These are phyloP conservation scores for Lepus europaeus DNA, from an alignment of 2,113 vertebrate species.

Conservation along the genomic window DNA sequence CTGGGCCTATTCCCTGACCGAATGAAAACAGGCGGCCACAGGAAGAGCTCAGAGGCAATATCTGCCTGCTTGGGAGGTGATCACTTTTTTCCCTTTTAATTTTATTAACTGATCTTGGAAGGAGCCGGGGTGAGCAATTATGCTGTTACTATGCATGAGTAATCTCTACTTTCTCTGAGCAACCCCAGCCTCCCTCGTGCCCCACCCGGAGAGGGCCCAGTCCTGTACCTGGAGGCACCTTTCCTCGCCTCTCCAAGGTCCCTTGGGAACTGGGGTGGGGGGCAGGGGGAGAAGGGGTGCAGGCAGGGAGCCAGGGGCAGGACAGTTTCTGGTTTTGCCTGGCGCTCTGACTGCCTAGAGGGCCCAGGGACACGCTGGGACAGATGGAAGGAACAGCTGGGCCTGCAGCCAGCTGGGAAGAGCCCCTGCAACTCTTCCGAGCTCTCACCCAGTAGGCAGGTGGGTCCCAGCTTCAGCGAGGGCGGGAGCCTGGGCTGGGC, in stretches of 20 bases:
- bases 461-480: conserved; percentile 44
- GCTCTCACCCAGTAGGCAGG: conserved; percentile 59
- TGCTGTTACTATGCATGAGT: conserved; percentile 66
- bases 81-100: conserved; percentile 64
- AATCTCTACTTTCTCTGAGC: conserved; percentile 73
- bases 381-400: conserved; percentile 78
- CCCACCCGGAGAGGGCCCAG: conserved; percentile 52
- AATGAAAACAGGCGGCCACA: conserved; percentile 45
- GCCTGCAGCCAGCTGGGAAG: conserved; percentile 17
- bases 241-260: conserved; percentile 27
- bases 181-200: conserved; percentile 31
- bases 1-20: not conserved
- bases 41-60: conserved; percentile 31
- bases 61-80: conserved; percentile 36
- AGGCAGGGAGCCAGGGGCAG: not conserved
- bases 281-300: not conserved
- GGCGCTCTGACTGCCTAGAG: conserved; percentile 17
- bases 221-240: conserved; percentile 44
- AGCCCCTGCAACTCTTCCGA: not conserved
- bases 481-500: conserved; percentile 55
- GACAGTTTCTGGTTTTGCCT: conserved; percentile 51
- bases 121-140: conserved; percentile 55
- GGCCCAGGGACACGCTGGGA: conserved; percentile 43
- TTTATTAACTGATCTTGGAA: conserved; percentile 72
- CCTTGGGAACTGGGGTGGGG: conserved; percentile 1